Percentiles rank a stretch among this genome's conserved stretches.
Conservation (phyloP, 2,888 invertebrate genomes). For the Epinotia bilunana region DNA sequence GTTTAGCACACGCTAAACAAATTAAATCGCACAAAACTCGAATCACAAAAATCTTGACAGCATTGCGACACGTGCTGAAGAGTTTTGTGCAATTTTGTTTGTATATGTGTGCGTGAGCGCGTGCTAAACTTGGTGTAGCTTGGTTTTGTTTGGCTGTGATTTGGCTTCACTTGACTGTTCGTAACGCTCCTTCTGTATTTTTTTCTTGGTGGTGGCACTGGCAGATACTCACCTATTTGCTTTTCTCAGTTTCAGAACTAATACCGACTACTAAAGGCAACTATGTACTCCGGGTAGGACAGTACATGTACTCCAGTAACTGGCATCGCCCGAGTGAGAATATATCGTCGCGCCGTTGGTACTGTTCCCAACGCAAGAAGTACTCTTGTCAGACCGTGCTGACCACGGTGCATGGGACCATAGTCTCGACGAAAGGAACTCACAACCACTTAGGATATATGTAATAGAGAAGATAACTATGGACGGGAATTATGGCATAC, state of each 20-base stretch:
- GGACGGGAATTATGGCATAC: neutral
- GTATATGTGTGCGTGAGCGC: too few relatives aligned
- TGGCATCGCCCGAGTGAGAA: constrained; percentile 15
- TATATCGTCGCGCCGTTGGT: constrained; percentile 22
- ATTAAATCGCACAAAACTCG: too few relatives aligned
- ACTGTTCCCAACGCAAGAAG: constrained; percentile 42
- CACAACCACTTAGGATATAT: constrained; percentile 31
- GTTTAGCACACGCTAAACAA: too few relatives aligned
- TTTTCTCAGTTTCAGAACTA: constrained; percentile 23
- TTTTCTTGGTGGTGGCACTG: too few relatives aligned
- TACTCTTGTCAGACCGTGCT: constrained; percentile 32
- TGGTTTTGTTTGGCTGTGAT: too few relatives aligned
- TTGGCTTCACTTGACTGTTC: too few relatives aligned
- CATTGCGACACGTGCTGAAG: too few relatives aligned
- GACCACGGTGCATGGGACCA: constrained; percentile 12
- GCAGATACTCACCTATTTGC: neutral
- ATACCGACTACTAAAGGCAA: constrained; percentile 42
- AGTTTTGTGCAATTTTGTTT: too few relatives aligned
- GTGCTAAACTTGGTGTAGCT: too few relatives aligned
- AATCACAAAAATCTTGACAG: too few relatives aligned
- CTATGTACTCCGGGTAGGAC: constrained; percentile 21
- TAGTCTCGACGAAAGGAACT: constrained; percentile 22
- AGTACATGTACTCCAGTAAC: constrained; percentile 39
- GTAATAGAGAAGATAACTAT: neutral
- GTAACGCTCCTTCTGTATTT: too few relatives aligned